Base-by-base conservation (phyloP, 1,140 invertebrate genomes). In the Drosophila rufa region DNA sequence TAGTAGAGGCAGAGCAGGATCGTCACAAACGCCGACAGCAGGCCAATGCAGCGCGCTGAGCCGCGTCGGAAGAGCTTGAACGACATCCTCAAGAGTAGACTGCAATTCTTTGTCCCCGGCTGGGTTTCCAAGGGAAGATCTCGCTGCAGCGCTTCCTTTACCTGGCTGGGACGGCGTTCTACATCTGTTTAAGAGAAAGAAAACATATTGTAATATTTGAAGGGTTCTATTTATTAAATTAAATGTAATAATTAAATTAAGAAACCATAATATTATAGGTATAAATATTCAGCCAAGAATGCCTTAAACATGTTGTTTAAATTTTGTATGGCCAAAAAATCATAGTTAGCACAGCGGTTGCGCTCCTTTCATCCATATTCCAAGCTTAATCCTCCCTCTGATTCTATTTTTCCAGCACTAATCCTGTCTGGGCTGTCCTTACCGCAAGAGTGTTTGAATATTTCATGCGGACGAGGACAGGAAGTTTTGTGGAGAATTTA, bases 51-150 rank as follows among this genome's bases (percentile, higher is more conserved):
- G 42, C 92, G 81, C 53, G 92, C 92, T 30, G 91, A 92, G 33
- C 92, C 92, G 56, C 92, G 90, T 58, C 92, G 92, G 62, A 93
- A 92, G 46, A 92, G 55, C 76, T 93, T 93, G 40, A 93, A 89
- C 36, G 91, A 79, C 92, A 93, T 93, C 33, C 51, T 86, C 60
- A 40, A 22, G 8, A 51, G 55, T 48, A 40, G 62, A 38, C 15
- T 43, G 40, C 14, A 45, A 8, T n/a, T 57, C 11, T 12, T 43
- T 27, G 22, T 47, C 25, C 38, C 12, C 42, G 19, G 17, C 33
- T 57, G 14, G 61, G 43, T 40, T 43, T 57, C 43, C 19, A 45
- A 42, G 17, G 43, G 30, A 45, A 15, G n/a, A 36, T 42, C 45
- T 56, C 19, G 38, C 51, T 47, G 46, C 51, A 55, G 46, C 30